A percentile compares a stretch with the other conserved stretches of the same genome.
Evolutionary conservation across 2,888 invertebrate species (phyloP).

Genomic region (Tiliacea aurago): DNA sequence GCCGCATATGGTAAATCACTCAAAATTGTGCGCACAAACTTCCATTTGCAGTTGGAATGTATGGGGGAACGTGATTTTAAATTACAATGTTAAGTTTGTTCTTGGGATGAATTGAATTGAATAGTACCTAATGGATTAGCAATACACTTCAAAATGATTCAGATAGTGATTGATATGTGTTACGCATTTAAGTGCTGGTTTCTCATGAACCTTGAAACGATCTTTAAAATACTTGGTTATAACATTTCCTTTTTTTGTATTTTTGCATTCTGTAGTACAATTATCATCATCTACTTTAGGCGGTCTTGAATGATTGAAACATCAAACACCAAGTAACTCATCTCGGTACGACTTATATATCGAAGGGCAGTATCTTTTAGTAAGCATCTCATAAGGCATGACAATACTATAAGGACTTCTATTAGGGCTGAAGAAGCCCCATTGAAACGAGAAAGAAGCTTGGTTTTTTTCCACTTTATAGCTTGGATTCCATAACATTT

Average conservation of each 20-base stretch:
- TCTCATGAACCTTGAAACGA: not conserved
- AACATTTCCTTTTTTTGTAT: not conserved
- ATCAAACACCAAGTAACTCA: slow-evolving; percentile 13
- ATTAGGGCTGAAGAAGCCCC: slow-evolving; percentile 8
- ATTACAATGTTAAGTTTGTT: too few relatives aligned
- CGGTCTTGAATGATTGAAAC: not conserved
- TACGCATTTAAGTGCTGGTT: too few relatives aligned
- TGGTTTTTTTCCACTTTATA: not conserved
- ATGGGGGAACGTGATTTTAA: too few relatives aligned
- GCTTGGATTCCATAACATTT: slow-evolving; percentile 6
- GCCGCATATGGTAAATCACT: too few relatives aligned
- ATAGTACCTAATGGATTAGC: too few relatives aligned
- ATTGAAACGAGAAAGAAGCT: slow-evolving; percentile 32
- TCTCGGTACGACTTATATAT: slow-evolving; percentile 11
- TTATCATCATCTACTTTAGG: not conserved
- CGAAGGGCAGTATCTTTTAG: slow-evolving; percentile 37
- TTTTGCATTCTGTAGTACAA: not conserved
- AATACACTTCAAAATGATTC: too few relatives aligned
- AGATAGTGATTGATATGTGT: too few relatives aligned
- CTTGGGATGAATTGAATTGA: too few relatives aligned
- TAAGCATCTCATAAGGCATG: not conserved
- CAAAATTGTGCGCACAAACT: too few relatives aligned
- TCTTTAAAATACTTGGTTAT: not conserved
- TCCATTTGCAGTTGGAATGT: too few relatives aligned
- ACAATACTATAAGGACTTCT: not conserved